Conservation (phyloP, 2,888 invertebrate genomes). For the Campoletis raptor region DNA sequence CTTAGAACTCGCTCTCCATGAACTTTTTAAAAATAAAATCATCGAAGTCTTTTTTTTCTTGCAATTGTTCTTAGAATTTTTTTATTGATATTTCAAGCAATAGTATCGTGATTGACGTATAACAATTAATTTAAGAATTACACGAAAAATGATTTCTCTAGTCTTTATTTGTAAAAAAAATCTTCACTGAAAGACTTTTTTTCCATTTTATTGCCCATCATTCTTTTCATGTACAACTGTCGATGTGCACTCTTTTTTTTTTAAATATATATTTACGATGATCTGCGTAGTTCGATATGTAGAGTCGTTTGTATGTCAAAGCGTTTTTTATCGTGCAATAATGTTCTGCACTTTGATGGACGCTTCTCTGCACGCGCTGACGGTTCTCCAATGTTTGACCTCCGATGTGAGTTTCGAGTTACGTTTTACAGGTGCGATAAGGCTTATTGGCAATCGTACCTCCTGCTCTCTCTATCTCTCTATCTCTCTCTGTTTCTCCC, state of each 20-base stretch:
- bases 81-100: neutral
- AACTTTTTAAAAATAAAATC: too few species aligned
- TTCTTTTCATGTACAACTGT: neutral
- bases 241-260: neutral
- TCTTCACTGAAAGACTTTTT: neutral
- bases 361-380: constrained; percentile 1
- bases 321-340: constrained; percentile 27
- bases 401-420: constrained; percentile 51
- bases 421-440: constrained; percentile 58
- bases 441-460: constrained; percentile 24
- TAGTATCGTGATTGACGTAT: too few species aligned
- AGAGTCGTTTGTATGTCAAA: neutral
- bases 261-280: neutral
- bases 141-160: neutral
- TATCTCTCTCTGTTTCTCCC: constrained; percentile 3
- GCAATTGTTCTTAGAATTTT: too few species aligned
- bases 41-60: too few species aligned
- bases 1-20: neutral
- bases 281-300: neutral
- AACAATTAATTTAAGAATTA: neutral
- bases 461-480: neutral
- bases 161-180: neutral
- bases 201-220: neutral
- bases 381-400: constrained; percentile 26
- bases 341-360: neutral